These are phyloP conservation scores for Herpailurus yagouaroundi DNA, from an alignment of 2,113 vertebrate genomes.

Conservation along the genomic window DNA sequence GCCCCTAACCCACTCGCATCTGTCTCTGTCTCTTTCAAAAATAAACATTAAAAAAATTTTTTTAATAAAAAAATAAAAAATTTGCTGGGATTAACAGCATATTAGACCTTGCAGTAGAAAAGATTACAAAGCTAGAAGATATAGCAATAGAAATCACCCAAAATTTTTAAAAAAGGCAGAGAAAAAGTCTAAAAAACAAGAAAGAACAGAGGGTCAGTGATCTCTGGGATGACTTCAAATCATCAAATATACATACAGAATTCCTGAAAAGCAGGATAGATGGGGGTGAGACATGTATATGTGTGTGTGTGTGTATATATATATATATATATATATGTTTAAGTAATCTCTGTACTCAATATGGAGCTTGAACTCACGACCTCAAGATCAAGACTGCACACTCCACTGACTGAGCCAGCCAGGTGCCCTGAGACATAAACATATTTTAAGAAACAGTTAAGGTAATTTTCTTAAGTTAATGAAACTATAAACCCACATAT, in stretches of 20 bases:
- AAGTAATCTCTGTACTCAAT: background rate
- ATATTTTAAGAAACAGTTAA: background rate
- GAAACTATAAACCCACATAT: background rate
- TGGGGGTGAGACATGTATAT: background rate
- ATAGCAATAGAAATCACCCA: background rate
- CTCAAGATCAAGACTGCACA: background rate
- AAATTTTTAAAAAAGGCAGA: background rate
- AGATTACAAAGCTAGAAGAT: background rate
- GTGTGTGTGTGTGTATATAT: accelerated
- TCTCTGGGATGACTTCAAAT: background rate
- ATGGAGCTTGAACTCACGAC: background rate
- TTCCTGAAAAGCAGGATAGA: background rate
- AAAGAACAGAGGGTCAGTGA: background rate
- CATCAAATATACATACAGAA: background rate
- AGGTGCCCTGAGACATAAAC: background rate
- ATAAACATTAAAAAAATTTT: no score
- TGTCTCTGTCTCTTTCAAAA: no score
- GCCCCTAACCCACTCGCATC: no score
- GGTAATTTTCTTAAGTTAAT: background rate
- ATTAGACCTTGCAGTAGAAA: background rate
- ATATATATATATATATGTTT: background rate
- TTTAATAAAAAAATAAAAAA: background rate
- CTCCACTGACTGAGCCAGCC: background rate
- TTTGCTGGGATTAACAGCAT: background rate
- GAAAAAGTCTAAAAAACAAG: background rate